phyloP scores from a whole-genome alignment of 2,113 vertebrate genomes.

The Peromyscus leucopus region DNA sequence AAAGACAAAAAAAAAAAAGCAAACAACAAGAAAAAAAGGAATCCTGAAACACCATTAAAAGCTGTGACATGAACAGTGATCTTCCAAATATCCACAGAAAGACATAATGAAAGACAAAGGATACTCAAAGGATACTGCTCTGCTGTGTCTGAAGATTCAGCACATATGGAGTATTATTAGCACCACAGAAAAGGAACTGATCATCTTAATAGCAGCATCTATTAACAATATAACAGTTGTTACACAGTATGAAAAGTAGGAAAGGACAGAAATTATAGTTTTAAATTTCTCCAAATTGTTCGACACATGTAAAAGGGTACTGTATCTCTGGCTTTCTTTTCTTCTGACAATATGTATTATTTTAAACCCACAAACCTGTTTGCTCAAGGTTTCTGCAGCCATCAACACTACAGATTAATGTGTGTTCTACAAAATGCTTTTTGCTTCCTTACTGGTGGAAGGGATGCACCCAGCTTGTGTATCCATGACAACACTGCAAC shows the following conservation, averaged over 20 bases:
- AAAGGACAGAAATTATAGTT: not conserved
- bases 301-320: not conserved
- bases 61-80: not conserved
- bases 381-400: conserved; percentile 74
- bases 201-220: not conserved
- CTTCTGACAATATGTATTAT: conserved; percentile 29
- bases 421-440: conserved; percentile 84
- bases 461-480: conserved; percentile 87
- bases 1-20: conserved; percentile 1
- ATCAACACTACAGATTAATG: conserved; percentile 78
- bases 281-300: conserved; percentile 42
- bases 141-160: conserved; percentile 57
- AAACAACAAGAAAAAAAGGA: not conserved
- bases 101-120: not conserved
- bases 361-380: conserved; percentile 71
- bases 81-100: not conserved
- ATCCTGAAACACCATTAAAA: not conserved
- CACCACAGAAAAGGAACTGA: not conserved
- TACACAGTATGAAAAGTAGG: conserved; percentile 36
- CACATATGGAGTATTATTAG: not conserved
- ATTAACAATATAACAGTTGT: conserved; percentile 30
- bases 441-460: conserved; percentile 88
- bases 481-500: conserved; percentile 92
- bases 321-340: conserved; percentile 26
- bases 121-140: too few relatives aligned